Evolutionary conservation across 2,113 vertebrate species (phyloP).

Genomic region (Bos javanicus): DNA sequence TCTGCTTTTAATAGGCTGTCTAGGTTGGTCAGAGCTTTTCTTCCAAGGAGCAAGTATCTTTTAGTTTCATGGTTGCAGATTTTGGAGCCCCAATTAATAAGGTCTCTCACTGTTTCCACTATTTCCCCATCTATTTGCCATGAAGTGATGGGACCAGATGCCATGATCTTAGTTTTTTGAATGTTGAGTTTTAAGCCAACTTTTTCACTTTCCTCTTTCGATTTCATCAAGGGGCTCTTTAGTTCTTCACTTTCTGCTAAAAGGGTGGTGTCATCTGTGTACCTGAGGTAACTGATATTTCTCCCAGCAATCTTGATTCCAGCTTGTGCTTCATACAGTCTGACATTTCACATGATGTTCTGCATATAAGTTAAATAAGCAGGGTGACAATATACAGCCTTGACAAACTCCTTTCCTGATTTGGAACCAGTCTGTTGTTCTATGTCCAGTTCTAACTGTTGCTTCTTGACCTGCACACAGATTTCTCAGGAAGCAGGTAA

Average conservation of each 20-base stretch:
- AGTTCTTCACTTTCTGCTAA: neutral
- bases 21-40: neutral
- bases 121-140: neutral
- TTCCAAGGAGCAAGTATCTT: neutral
- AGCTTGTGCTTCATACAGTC: neutral
- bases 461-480: neutral
- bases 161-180: neutral
- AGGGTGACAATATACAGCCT: neutral
- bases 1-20: neutral
- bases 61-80: neutral
- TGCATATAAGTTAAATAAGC: neutral
- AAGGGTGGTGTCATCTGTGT: neutral
- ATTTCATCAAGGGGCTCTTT: neutral
- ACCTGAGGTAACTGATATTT: neutral
- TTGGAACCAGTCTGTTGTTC: neutral
- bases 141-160: neutral
- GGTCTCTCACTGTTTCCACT: neutral
- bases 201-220: neutral
- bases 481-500: neutral
- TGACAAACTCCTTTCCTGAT: fast-evolving
- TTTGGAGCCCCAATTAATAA: neutral
- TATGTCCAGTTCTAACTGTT: neutral
- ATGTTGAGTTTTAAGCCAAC: neutral
- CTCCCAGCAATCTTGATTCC: neutral
- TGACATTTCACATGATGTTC: neutral